A percentile compares a stretch with the other conserved stretches of the same genome.
These are phyloP conservation scores for Sebastes goodei DNA, from an alignment of 2,797 vertebrate genomes.

Conservation along the genomic window DNA sequence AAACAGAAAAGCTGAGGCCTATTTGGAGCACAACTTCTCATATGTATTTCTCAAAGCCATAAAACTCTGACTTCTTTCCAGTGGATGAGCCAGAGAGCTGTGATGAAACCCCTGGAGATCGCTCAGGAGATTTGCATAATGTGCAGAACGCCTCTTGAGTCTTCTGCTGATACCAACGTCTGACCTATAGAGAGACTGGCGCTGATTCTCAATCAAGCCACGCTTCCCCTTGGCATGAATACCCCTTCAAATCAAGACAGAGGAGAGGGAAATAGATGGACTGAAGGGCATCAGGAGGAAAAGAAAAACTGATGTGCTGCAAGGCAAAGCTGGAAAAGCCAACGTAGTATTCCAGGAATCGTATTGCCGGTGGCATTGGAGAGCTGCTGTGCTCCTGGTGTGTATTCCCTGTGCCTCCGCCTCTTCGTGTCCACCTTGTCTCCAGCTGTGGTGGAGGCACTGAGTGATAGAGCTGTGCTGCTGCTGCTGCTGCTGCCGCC, in stretches of 20 bases:
- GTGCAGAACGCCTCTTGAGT: conserved; percentile 48
- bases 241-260: conserved; percentile 56
- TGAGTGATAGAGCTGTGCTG: conserved; percentile 63
- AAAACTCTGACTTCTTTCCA: conserved; percentile 43
- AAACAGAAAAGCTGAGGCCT: conserved; percentile 29
- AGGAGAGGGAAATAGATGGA: conserved; percentile 31
- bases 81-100: conserved; percentile 20
- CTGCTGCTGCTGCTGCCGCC: conserved; percentile 17
- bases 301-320: conserved; percentile 33
- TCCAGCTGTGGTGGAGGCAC: conserved; percentile 65
- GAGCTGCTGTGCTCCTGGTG: conserved; percentile 47
- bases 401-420: conserved; percentile 52
- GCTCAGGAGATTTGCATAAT: conserved; percentile 45
- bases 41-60: background rate
- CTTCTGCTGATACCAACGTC: conserved; percentile 61
- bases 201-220: conserved; percentile 74
- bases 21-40: conserved; percentile 24
- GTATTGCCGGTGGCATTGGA: conserved; percentile 50
- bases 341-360: conserved; percentile 67
- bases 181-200: conserved; percentile 66
- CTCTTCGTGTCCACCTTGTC: conserved; percentile 63
- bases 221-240: conserved; percentile 48
- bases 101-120: conserved; percentile 41
- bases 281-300: conserved; percentile 39
- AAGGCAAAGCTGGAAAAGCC: conserved; percentile 49